phyloP scores from a whole-genome alignment of 2,113 vertebrate species.

The Sceloporus tristichus region DNA sequence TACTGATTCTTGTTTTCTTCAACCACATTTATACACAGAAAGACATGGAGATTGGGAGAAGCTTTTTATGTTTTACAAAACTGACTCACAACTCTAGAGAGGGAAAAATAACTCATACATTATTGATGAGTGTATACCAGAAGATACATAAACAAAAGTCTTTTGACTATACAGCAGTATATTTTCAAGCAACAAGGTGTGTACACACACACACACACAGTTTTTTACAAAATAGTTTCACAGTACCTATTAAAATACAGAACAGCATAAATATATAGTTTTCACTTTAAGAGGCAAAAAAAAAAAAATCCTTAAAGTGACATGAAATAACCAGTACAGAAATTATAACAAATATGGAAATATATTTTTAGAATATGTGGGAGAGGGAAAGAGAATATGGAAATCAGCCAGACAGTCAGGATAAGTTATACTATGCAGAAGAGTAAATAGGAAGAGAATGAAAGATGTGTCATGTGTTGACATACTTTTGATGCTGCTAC shows the following conservation, averaged over 20 bases:
- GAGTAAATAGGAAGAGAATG: background rate
- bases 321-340: background rate
- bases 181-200: background rate
- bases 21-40: background rate
- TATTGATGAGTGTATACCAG: background rate
- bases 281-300: background rate
- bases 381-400: background rate
- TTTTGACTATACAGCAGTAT: background rate
- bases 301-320: conserved; percentile 4
- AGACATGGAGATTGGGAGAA: background rate
- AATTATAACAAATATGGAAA: background rate
- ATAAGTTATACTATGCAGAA: background rate
- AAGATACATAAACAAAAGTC: background rate
- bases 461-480: no score
- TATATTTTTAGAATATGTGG: background rate
- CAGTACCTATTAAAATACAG: background rate
- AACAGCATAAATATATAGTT: background rate
- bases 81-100: background rate
- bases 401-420: background rate
- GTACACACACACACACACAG: background rate
- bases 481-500: no score
- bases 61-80: conserved; percentile 12
- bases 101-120: background rate
- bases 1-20: conserved; percentile 2
- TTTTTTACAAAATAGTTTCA: background rate